Conservation (phyloP, 1,140 invertebrate genomes). For the Meloidogyne floridensis region DNA sequence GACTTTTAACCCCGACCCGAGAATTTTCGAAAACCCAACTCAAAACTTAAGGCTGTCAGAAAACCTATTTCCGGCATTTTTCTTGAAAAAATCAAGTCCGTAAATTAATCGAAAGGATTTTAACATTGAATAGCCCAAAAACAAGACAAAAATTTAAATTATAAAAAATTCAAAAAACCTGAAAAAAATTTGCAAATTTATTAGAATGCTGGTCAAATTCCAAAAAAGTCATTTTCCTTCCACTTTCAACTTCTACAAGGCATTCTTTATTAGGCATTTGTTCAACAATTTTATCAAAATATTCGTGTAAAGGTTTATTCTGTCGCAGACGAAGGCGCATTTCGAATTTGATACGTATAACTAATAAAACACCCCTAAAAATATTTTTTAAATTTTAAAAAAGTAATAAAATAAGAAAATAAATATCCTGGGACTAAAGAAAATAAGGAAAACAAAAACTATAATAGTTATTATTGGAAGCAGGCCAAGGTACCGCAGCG, state of each 20-base stretch:
- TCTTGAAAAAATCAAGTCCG: too few species aligned
- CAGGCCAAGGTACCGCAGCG: too few species aligned
- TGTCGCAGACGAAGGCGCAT: conserved; percentile 33
- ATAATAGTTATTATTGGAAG: too few species aligned
- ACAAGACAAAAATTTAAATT: not conserved
- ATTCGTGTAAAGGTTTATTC: conserved; percentile 38
- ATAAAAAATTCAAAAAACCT: conserved; percentile 1
- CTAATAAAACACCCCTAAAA: conserved; percentile 38
- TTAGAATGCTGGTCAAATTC: conserved; percentile 49
- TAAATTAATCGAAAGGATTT: too few species aligned
- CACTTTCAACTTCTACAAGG: conserved; percentile 50
- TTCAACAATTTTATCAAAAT: conserved; percentile 41
- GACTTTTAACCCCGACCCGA: too few species aligned
- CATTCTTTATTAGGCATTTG: conserved; percentile 45
- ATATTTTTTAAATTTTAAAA: not conserved
- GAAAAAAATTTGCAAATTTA: conserved; percentile 52
- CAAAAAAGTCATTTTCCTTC: conserved; percentile 41
- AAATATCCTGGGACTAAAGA: not conserved
- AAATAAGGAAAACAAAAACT: not conserved
- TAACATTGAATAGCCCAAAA: not conserved
- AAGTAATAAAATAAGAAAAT: conserved; percentile 21
- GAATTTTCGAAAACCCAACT: too few species aligned
- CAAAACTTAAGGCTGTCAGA: too few species aligned
- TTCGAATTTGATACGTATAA: conserved; percentile 35
- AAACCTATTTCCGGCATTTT: too few species aligned